phyloP scores from a whole-genome alignment of 1,140 invertebrate genomes.

The Hyposmocoma kahamanoa region DNA sequence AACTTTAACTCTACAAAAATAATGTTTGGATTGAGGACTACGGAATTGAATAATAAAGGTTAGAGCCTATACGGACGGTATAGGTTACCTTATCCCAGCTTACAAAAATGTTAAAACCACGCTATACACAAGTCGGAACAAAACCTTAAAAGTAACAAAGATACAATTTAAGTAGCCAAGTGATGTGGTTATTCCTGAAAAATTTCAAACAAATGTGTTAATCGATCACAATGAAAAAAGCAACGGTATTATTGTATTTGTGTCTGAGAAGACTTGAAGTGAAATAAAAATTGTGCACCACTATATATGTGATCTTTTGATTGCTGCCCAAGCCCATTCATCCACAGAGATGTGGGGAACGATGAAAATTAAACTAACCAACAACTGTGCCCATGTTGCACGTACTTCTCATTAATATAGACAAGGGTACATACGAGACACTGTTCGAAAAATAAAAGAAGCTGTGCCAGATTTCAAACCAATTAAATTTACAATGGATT shows the following conservation, averaged over 20 bases:
- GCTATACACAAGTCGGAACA: not conserved
- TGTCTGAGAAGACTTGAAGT: not conserved
- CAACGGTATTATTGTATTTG: not conserved
- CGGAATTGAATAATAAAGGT: not conserved
- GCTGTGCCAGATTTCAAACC: not conserved
- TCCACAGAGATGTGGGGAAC: not conserved
- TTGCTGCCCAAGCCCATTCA: not conserved
- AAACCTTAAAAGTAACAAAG: not conserved
- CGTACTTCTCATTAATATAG: not conserved
- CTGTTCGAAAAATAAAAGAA: not conserved
- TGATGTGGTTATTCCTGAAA: constrained; percentile 1
- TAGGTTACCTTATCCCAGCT: too few relatives aligned
- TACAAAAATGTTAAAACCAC: not conserved
- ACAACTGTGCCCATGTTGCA: not conserved
- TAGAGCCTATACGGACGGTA: not conserved
- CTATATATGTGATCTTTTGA: constrained; percentile 2
- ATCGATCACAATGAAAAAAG: not conserved
- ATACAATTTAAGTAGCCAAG: not conserved
- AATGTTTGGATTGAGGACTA: not conserved
- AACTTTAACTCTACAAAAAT: not conserved
- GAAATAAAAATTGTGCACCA: not conserved
- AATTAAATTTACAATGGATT: not conserved
- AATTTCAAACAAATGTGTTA: not conserved
- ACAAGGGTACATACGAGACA: not conserved
- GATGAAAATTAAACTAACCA: not conserved